Evolutionary conservation across 2,113 vertebrate genomes (phyloP).

Genomic region (Orthonyx spaldingii): DNA sequence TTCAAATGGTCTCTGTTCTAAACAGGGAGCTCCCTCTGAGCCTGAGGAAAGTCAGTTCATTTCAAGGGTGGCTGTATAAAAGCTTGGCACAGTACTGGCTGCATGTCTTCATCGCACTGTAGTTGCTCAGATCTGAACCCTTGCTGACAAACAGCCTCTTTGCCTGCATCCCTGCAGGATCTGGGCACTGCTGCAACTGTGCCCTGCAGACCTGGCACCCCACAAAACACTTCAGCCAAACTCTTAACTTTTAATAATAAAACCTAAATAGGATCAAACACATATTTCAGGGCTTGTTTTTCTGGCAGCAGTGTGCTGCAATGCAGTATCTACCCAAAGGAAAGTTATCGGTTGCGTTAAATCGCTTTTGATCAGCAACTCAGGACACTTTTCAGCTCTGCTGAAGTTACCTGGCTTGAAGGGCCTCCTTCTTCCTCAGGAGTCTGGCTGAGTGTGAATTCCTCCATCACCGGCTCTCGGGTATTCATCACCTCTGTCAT

Average conservation of each 20-base stretch:
- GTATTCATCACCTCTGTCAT: slow-evolving; percentile 90
- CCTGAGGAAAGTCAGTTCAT: not conserved
- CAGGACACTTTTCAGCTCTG: not conserved
- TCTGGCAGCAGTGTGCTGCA: not conserved
- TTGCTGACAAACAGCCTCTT: not conserved
- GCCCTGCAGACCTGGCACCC: not conserved
- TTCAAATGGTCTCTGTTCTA: not conserved
- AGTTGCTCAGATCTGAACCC: not conserved
- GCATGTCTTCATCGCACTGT: not conserved
- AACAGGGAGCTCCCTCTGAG: not conserved
- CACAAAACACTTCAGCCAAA: not conserved
- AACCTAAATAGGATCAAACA: not conserved
- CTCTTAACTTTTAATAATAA: not conserved
- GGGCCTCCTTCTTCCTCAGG: slow-evolving; percentile 75
- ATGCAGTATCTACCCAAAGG: not conserved
- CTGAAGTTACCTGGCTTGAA: slow-evolving; percentile 72
- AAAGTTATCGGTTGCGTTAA: not conserved
- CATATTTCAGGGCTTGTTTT: not conserved
- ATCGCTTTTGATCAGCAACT: not conserved
- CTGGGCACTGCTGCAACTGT: not conserved
- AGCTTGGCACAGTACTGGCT: not conserved
- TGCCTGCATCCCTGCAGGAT: not conserved
- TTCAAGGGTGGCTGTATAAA: not conserved
- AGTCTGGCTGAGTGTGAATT: slow-evolving; percentile 73
- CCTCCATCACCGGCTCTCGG: slow-evolving; percentile 80